Percentiles rank a stretch among this genome's conserved stretches.
Evolutionary conservation across 2,888 invertebrate species (phyloP).

Genomic region (Ormyrus labotus): DNA sequence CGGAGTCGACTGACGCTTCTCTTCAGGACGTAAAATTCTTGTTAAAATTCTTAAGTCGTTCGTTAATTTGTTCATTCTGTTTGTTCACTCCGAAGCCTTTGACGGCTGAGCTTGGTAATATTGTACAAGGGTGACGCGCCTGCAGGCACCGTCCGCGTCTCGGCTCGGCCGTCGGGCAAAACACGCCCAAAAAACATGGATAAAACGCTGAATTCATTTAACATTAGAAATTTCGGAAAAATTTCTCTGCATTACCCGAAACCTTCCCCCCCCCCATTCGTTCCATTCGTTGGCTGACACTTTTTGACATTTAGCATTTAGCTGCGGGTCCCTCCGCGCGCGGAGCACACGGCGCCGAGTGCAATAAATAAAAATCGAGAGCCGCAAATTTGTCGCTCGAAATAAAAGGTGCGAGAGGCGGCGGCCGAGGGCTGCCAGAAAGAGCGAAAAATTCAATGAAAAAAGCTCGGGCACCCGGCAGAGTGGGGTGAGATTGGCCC

Average conservation of each 20-base stretch:
- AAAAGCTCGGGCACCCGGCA: background rate
- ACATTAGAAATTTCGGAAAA: slow-evolving; percentile 53
- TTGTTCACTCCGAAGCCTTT: background rate
- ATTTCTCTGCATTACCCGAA: slow-evolving; percentile 35
- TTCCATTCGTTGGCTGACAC: slow-evolving; percentile 46
- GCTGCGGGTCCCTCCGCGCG: slow-evolving; percentile 6
- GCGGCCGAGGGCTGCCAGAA: background rate
- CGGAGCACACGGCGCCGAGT: slow-evolving; percentile 1
- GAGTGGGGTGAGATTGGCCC: slow-evolving; percentile 41
- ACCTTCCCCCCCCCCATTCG: slow-evolving; percentile 1
- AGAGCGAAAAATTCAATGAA: background rate
- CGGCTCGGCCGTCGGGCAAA: slow-evolving; percentile 20
- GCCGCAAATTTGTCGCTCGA: slow-evolving; percentile 27
- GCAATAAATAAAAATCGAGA: slow-evolving; percentile 53
- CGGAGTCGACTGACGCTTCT: slow-evolving; percentile 3
- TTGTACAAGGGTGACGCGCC: slow-evolving; percentile 47
- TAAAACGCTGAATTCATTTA: slow-evolving; percentile 54
- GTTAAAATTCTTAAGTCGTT: slow-evolving; percentile 39
- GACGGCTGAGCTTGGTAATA: slow-evolving; percentile 29
- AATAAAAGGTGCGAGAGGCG: slow-evolving; percentile 21
- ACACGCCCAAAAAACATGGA: slow-evolving; percentile 53
- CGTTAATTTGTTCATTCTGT: slow-evolving; percentile 7
- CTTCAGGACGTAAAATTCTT: slow-evolving; percentile 3
- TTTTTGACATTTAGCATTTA: slow-evolving; percentile 54
- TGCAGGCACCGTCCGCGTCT: slow-evolving; percentile 3